Evolutionary conservation across 2,113 vertebrate genomes (phyloP).

Genomic region (Thermophis baileyi): DNA sequence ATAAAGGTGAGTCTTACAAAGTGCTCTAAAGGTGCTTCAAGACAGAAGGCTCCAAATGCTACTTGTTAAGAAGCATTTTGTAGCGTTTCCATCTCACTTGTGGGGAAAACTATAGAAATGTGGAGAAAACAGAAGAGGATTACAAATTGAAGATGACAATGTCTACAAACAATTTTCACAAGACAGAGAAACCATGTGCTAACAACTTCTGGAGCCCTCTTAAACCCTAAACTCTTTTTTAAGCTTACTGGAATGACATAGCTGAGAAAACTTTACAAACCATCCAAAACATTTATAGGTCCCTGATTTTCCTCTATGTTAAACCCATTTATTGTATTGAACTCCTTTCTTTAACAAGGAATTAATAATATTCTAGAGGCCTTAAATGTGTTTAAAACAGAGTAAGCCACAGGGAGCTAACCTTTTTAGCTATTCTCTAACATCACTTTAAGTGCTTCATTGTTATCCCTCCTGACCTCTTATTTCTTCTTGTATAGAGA

Average conservation of each 20-base stretch:
- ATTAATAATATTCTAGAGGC: not conserved
- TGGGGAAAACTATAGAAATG: not conserved
- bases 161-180: not conserved
- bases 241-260: not conserved
- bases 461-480: not conserved
- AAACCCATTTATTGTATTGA: not conserved
- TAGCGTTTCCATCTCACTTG: not conserved
- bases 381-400: slow-evolving; percentile 19
- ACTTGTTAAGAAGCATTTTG: not conserved
- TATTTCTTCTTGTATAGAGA: not conserved
- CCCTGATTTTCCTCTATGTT: not conserved
- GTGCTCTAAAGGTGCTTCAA: not conserved
- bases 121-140: not conserved
- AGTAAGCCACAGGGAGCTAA: slow-evolving; percentile 44
- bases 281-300: not conserved
- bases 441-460: slow-evolving; percentile 13
- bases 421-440: not conserved
- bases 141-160: not conserved
- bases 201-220: not conserved
- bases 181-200: not conserved
- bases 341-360: not conserved
- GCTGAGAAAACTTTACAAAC: not conserved
- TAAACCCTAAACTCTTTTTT: not conserved
- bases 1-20: not conserved
- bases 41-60: not conserved